A percentile compares a stretch with the other conserved stretches of the same genome.
Evolutionary conservation across 2,888 invertebrate species (phyloP).

Genomic region (Eupithecia insigniata): DNA sequence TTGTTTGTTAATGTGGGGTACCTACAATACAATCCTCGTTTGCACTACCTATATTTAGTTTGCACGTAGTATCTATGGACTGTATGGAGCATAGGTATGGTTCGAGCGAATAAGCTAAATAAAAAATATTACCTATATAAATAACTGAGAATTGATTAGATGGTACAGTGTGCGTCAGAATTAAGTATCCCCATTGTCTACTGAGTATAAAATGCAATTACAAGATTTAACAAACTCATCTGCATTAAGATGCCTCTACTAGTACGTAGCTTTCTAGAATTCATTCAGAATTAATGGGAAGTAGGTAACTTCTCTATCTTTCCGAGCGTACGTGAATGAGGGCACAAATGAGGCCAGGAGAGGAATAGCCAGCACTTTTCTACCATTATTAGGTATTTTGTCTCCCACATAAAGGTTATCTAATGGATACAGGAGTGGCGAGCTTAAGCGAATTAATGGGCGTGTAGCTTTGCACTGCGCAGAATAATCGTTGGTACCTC

Average conservation of each 20-base stretch:
- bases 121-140: not conserved
- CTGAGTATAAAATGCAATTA: not conserved
- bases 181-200: too few relatives aligned
- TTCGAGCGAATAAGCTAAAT: not conserved
- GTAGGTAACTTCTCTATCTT: slow-evolving; percentile 2
- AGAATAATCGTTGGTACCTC: slow-evolving; percentile 1
- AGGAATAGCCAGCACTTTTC: slow-evolving; percentile 40
- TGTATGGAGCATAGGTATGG: too few relatives aligned
- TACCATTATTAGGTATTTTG: slow-evolving; percentile 43
- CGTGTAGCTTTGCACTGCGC: slow-evolving; percentile 19
- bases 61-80: too few relatives aligned
- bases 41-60: too few relatives aligned
- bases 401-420: slow-evolving; percentile 39
- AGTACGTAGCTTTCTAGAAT: not conserved
- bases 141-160: too few relatives aligned
- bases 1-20: too few relatives aligned
- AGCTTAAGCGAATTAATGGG: slow-evolving; percentile 27
- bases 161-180: too few relatives aligned
- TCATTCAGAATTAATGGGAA: not conserved
- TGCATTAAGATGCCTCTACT: not conserved
- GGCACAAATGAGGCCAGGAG: slow-evolving; percentile 16
- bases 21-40: too few relatives aligned
- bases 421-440: slow-evolving; percentile 37
- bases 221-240: not conserved
- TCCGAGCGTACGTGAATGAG: slow-evolving; percentile 16